These are phyloP conservation scores for Oreochromis tanganicae DNA, from an alignment of 2,113 vertebrate species.

Conservation along the genomic window DNA sequence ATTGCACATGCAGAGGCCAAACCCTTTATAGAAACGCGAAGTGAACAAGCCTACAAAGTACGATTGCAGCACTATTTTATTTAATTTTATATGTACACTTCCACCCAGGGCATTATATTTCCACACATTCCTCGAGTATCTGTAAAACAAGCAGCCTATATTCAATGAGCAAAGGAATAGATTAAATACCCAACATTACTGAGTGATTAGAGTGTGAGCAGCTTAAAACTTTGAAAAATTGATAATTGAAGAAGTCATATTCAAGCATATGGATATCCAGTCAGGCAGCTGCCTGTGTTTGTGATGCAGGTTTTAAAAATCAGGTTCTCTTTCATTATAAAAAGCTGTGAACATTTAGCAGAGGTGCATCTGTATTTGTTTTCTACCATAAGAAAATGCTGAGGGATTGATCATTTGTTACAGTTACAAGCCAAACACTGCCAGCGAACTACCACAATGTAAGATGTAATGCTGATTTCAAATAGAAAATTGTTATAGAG, in stretches of 20 bases:
- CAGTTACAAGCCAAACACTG: background rate
- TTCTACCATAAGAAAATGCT: rapidly evolving
- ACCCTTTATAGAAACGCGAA: background rate
- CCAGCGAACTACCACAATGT: background rate
- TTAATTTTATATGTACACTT: background rate
- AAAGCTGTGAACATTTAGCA: background rate
- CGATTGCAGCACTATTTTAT: background rate
- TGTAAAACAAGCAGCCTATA: background rate
- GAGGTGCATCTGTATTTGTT: background rate
- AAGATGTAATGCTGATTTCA: background rate
- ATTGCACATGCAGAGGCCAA: background rate
- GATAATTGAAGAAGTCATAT: background rate
- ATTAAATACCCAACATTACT: background rate
- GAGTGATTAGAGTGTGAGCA: background rate
- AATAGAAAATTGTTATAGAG: background rate
- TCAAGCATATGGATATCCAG: background rate
- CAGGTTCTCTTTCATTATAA: background rate
- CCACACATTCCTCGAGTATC: background rate
- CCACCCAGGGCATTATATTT: background rate
- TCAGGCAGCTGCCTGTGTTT: background rate
- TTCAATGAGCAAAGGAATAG: background rate
- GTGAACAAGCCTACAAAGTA: background rate
- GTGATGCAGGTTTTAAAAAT: background rate
- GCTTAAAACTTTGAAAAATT: background rate
- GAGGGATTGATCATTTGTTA: background rate